phyloP scores from a whole-genome alignment of 2,888 invertebrate genomes.

The Lithophane ornitopus region DNA sequence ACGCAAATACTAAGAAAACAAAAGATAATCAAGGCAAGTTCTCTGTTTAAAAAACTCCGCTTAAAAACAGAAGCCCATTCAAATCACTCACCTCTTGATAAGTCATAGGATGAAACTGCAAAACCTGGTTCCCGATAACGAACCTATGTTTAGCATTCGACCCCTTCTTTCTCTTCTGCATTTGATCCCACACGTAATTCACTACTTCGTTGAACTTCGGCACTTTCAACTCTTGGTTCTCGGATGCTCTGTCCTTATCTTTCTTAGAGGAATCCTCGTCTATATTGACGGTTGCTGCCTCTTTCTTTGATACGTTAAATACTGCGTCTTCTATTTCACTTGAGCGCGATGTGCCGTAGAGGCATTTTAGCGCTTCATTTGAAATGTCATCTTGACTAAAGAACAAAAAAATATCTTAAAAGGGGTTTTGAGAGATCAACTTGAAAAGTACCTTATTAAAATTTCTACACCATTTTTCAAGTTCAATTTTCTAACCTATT shows the following conservation, averaged over 20 bases:
- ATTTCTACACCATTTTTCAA: not conserved
- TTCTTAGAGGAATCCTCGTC: slow-evolving; percentile 85
- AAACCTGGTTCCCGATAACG: slow-evolving; percentile 92
- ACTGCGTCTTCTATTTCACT: slow-evolving; percentile 88
- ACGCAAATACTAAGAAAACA: not conserved
- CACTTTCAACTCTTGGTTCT: slow-evolving; percentile 84
- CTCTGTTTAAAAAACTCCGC: not conserved
- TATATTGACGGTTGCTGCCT: slow-evolving; percentile 76
- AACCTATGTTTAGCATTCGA: slow-evolving; percentile 90
- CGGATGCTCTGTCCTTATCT: slow-evolving; percentile 78
- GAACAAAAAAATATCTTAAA: not conserved
- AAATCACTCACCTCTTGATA: slow-evolving; percentile 92
- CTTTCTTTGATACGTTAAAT: slow-evolving; percentile 85
- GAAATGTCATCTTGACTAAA: slow-evolving; percentile 94
- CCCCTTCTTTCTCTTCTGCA: slow-evolving; percentile 91
- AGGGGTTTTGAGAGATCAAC: not conserved
- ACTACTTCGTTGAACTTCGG: slow-evolving; percentile 94
- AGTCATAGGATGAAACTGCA: slow-evolving; percentile 93
- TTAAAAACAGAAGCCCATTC: not conserved
- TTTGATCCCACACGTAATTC: slow-evolving; percentile 93
- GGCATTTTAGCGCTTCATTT: slow-evolving; percentile 93
- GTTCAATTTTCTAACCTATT: not conserved
- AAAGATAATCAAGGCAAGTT: not conserved
- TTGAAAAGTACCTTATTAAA: not conserved
- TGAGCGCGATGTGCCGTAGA: slow-evolving; percentile 93